These are phyloP conservation scores for Sinonovacula constricta DNA, from an alignment of 1,140 invertebrate species.

Conservation along the genomic window DNA sequence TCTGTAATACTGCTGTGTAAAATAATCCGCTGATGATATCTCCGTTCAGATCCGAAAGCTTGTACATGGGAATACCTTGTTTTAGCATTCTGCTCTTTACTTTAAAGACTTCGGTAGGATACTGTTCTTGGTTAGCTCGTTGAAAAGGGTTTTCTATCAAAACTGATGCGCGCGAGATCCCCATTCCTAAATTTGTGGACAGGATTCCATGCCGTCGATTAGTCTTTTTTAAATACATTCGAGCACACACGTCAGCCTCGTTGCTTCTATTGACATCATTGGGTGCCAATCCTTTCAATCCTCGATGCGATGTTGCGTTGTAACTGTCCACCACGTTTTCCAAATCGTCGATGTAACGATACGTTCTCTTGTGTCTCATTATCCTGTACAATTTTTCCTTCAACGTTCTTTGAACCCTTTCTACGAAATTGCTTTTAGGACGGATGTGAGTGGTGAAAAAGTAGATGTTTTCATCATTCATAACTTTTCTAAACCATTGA, in stretches of 20 bases:
- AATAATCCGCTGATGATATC: background rate
- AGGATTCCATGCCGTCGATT: background rate
- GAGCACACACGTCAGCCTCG: slow-evolving; percentile 43
- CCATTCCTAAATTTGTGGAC: slow-evolving; percentile 11
- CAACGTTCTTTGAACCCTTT: background rate
- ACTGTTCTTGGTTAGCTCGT: slow-evolving; percentile 41
- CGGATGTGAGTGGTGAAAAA: background rate
- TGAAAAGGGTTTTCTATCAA: slow-evolving; percentile 9
- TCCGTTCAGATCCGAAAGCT: slow-evolving; percentile 22
- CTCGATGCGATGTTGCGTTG: background rate
- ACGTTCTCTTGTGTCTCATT: background rate
- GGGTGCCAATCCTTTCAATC: background rate
- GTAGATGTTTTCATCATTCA: background rate
- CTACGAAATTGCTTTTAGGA: background rate
- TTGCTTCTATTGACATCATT: slow-evolving; percentile 13
- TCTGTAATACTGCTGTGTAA: background rate
- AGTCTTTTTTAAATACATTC: slow-evolving; percentile 47
- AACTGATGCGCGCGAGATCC: slow-evolving; percentile 32
- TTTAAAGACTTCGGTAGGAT: slow-evolving; percentile 45
- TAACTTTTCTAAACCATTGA: background rate
- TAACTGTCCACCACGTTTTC: background rate
- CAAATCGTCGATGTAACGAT: background rate
- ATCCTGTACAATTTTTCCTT: background rate
- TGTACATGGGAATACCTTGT: slow-evolving; percentile 42
- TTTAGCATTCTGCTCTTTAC: slow-evolving; percentile 15